Conservation (phyloP, 2,797 vertebrate species). For the Sciaenops ocellatus region DNA sequence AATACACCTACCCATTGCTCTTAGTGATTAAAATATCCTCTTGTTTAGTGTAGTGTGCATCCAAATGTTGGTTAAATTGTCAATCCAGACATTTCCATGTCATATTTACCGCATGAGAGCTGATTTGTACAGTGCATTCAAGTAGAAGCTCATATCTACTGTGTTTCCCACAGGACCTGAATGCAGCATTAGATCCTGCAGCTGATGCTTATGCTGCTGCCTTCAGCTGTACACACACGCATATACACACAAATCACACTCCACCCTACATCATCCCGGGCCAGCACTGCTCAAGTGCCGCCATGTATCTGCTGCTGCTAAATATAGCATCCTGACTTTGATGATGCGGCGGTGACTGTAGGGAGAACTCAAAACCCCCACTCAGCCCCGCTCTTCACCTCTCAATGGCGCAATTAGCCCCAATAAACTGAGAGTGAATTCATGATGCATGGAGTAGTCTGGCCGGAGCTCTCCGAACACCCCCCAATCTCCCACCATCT, state of each 20-base stretch:
- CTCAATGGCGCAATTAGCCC: conserved; percentile 78
- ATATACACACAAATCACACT: conserved; percentile 27
- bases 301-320: conserved; percentile 78
- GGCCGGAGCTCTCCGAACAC: conserved; percentile 43
- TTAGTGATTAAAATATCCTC: neutral
- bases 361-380: conserved; percentile 63
- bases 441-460: conserved; percentile 61
- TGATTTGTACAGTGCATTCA: conserved; percentile 23
- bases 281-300: conserved; percentile 49
- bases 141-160: conserved; percentile 31
- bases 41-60: neutral
- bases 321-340: conserved; percentile 81
- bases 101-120: conserved; percentile 14
- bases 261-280: conserved; percentile 59
- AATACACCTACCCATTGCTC: neutral
- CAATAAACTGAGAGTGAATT: conserved; percentile 76
- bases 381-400: conserved; percentile 31
- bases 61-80: neutral
- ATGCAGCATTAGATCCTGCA: conserved; percentile 53
- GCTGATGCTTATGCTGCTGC: conserved; percentile 44
- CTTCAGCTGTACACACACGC: conserved; percentile 34
- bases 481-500: neutral
- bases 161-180: conserved; percentile 50
- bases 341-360: conserved; percentile 80
- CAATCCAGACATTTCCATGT: conserved; percentile 1